These are phyloP conservation scores for Catagonus wagneri DNA, from an alignment of 2,113 vertebrate species.

Conservation along the genomic window DNA sequence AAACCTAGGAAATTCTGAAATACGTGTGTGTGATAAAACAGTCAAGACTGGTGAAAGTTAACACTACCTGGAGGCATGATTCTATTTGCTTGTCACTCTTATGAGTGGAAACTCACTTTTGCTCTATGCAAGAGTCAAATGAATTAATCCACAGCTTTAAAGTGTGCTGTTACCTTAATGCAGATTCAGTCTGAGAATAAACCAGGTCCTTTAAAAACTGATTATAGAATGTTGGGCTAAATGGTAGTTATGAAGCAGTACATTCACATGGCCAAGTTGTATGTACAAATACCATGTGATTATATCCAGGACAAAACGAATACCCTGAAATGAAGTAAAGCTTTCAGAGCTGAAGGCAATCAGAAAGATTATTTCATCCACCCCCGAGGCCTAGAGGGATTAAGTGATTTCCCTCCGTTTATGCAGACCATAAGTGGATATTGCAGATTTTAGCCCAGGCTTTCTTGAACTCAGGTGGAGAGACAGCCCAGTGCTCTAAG, in stretches of 20 bases:
- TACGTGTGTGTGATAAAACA: not conserved
- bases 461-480: not conserved
- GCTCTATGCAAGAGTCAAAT: not conserved
- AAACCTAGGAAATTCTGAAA: not conserved
- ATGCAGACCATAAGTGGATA: constrained; percentile 2
- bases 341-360: constrained; percentile 49
- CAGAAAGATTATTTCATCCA: constrained; percentile 36
- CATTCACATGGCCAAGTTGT: constrained; percentile 31
- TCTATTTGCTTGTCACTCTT: not conserved
- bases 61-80: not conserved
- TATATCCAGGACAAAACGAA: constrained; percentile 30
- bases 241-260: not conserved
- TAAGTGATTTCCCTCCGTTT: constrained; percentile 55
- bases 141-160: constrained; percentile 38
- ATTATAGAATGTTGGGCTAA: not conserved
- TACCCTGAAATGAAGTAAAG: constrained; percentile 51
- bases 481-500: not conserved
- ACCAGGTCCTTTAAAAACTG: constrained; percentile 8
- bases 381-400: constrained; percentile 45
- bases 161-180: not conserved
- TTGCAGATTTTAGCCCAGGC: not conserved
- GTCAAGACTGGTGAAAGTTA: constrained; percentile 3
- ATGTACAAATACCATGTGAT: not conserved
- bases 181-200: not conserved
- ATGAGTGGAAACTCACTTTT: constrained; percentile 28